Conservation (phyloP, 2,888 invertebrate genomes). For the Caenorhabditis becei region DNA sequence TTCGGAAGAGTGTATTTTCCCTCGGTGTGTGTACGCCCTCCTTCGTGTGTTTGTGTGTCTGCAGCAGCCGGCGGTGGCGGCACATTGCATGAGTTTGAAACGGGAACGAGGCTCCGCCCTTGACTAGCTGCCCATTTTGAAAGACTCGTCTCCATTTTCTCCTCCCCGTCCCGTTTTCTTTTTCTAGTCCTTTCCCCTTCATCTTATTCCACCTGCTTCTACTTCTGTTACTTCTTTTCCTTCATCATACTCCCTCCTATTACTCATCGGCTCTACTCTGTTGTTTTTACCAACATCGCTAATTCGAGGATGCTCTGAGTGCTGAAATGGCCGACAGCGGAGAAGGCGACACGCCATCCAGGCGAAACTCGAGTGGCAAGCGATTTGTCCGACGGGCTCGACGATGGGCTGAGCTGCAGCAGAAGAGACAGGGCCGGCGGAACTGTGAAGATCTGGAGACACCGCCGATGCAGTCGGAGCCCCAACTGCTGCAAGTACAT, state of each 20-base stretch:
- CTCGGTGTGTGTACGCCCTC: conserved; percentile 44
- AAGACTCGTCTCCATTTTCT: conserved; percentile 14
- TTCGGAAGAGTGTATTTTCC: conserved; percentile 36
- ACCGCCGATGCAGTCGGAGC: background rate
- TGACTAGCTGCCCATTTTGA: conserved; percentile 40
- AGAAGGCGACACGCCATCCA: conserved; percentile 36
- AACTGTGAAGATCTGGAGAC: conserved; percentile 27
- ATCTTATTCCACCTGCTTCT: conserved; percentile 12
- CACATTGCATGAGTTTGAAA: conserved; percentile 59
- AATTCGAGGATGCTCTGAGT: conserved; percentile 34
- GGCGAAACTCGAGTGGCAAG: conserved; percentile 85
- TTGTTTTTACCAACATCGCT: conserved; percentile 5
- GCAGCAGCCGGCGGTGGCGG: conserved; percentile 34
- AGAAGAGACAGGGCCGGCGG: conserved; percentile 56
- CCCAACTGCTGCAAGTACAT: background rate
- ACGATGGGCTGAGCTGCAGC: conserved; percentile 74
- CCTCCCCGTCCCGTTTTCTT: conserved; percentile 4
- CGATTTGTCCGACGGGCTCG: conserved; percentile 78
- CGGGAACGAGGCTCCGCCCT: conserved; percentile 49
- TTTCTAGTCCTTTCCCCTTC: background rate
- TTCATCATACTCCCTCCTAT: background rate
- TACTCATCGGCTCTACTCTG: background rate
- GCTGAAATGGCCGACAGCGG: conserved; percentile 37
- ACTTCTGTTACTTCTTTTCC: background rate
- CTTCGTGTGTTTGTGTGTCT: conserved; percentile 53